A percentile compares a stretch with the other conserved stretches of the same genome.
Conservation (phyloP, 2,888 invertebrate species). For the Scotopteryx bipunctaria region DNA sequence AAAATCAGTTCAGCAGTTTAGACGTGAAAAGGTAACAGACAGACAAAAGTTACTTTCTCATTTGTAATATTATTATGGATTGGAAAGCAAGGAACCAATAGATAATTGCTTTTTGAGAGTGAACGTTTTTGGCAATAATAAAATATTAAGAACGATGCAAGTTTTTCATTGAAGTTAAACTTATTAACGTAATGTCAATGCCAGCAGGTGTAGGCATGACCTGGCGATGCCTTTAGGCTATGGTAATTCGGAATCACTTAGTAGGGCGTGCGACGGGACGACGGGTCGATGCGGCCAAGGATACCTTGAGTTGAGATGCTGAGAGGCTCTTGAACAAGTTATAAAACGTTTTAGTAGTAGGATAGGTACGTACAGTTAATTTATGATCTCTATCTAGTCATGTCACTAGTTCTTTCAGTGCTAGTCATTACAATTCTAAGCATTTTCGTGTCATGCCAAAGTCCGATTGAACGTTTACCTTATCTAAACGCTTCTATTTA, state of each 20-base stretch:
- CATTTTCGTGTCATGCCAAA: too few species aligned
- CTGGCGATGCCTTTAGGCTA: constrained; percentile 31
- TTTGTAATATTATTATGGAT: too few species aligned
- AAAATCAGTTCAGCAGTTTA: too few species aligned
- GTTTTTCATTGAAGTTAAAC: constrained; percentile 10
- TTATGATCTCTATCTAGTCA: too few species aligned
- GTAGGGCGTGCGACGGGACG: constrained; percentile 30
- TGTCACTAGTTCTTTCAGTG: too few species aligned
- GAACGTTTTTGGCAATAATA: constrained; percentile 1
- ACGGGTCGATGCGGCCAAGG: constrained; percentile 38
- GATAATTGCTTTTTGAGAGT: too few species aligned
- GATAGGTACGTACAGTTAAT: too few species aligned
- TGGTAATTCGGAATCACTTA: constrained; percentile 32
- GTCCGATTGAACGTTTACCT: too few species aligned
- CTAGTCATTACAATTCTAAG: too few species aligned
- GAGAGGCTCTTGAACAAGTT: background rate
- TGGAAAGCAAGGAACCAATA: too few species aligned
- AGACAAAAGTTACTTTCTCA: too few species aligned
- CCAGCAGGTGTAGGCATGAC: constrained; percentile 22
- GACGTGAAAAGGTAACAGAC: too few species aligned
- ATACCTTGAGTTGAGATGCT: constrained; percentile 14
- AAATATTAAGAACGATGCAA: constrained; percentile 1
- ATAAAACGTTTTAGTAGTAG: background rate
- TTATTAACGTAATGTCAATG: constrained; percentile 26
- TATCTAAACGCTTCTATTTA: background rate